Conservation (phyloP, 2,797 vertebrate species). For the Parambassis ranga region DNA sequence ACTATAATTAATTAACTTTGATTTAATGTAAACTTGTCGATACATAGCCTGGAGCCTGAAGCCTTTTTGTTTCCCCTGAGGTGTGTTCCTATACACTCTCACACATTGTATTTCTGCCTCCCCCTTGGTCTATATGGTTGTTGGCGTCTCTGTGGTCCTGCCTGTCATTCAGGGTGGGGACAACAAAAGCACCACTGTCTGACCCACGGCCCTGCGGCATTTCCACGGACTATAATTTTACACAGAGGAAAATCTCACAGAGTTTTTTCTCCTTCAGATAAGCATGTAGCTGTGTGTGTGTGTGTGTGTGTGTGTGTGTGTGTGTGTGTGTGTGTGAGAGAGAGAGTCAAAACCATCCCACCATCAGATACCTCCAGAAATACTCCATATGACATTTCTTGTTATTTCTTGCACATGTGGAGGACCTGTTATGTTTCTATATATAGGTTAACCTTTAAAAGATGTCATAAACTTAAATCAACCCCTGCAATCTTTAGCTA, state of each 20-base stretch:
- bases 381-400: slow-evolving; percentile 34
- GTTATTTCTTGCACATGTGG: neutral
- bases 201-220: slow-evolving; percentile 35
- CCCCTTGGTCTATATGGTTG: neutral
- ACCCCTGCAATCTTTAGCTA: neutral
- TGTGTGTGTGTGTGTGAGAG: neutral
- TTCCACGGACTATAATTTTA: slow-evolving; percentile 51
- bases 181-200: slow-evolving; percentile 36
- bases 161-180: slow-evolving; percentile 25
- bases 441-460: slow-evolving; percentile 2
- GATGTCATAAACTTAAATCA: slow-evolving; percentile 17
- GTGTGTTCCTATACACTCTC: neutral
- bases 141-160: slow-evolving; percentile 26
- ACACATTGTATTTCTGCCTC: neutral
- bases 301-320: too few species aligned
- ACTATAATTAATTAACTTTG: too few species aligned
- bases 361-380: slow-evolving; percentile 24
- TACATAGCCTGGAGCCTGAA: too few species aligned
- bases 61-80: too few species aligned
- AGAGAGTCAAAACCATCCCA: slow-evolving; percentile 11
- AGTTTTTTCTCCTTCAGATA: slow-evolving; percentile 26
- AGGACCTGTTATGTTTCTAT: neutral
- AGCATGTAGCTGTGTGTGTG: slow-evolving; percentile 25
- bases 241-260: slow-evolving; percentile 12
- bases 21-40: too few species aligned